A percentile compares a stretch with the other conserved stretches of the same genome.
phyloP scores from a whole-genome alignment of 2,113 vertebrate species.

The Drymodes brunneopygia region DNA sequence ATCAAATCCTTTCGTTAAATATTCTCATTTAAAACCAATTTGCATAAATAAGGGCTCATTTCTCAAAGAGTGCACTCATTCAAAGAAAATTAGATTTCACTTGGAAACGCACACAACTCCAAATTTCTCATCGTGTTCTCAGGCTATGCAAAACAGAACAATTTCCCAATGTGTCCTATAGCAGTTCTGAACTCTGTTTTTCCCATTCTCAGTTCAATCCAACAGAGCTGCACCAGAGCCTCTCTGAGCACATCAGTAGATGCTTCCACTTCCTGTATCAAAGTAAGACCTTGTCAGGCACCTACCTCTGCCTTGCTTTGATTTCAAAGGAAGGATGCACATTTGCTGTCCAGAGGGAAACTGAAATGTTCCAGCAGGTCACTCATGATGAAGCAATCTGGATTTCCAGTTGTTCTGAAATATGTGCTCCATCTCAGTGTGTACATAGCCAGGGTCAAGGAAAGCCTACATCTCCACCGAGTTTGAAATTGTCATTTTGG shows the following conservation, averaged over 20 bases:
- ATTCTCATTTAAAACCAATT: constrained; percentile 74
- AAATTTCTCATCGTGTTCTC: not conserved
- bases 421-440: not conserved
- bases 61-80: constrained; percentile 20
- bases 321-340: not conserved
- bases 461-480: not conserved
- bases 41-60: constrained; percentile 67
- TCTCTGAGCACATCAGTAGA: not conserved
- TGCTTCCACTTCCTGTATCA: not conserved
- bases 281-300: not conserved
- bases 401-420: not conserved
- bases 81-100: constrained; percentile 50
- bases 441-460: not conserved
- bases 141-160: not conserved
- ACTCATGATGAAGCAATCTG: not conserved
- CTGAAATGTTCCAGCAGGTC: not conserved
- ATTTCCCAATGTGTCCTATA: not conserved
- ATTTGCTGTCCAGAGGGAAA: not conserved
- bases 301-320: not conserved
- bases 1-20: constrained; percentile 60
- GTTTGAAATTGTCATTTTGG: not conserved
- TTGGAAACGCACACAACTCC: constrained; percentile 1
- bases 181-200: not conserved
- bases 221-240: not conserved
- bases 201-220: not conserved